Conservation (phyloP, 2,113 vertebrate genomes). For the Pomatorhinus ruficollis region DNA sequence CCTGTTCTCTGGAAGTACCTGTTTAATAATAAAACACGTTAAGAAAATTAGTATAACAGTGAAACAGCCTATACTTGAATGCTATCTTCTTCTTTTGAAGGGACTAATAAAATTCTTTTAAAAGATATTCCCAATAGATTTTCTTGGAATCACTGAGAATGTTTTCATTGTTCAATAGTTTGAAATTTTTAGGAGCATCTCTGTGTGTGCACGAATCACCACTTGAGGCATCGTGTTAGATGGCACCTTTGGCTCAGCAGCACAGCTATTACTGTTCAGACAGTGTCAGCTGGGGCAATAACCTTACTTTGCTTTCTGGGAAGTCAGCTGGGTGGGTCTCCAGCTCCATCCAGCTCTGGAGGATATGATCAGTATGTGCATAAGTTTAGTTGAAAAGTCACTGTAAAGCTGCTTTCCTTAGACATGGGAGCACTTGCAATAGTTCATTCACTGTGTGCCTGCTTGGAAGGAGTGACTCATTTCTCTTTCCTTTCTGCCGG, state of each 20-base stretch:
- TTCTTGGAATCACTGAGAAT: neutral
- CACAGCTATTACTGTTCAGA: neutral
- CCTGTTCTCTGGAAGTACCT: neutral
- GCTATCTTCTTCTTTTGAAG: neutral
- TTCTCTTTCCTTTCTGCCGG: neutral
- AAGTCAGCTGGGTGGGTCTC: neutral
- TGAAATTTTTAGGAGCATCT: neutral
- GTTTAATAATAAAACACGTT: neutral
- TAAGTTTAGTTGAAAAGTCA: neutral
- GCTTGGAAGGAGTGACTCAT: neutral
- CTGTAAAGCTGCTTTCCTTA: neutral
- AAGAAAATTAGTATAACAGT: neutral
- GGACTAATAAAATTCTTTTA: neutral
- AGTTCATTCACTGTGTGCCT: neutral
- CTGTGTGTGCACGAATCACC: neutral
- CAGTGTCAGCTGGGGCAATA: neutral
- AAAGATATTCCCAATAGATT: neutral
- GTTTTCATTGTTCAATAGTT: neutral
- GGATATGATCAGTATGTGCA: neutral
- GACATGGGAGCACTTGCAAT: neutral
- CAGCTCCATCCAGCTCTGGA: neutral
- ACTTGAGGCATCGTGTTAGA: neutral
- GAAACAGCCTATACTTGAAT: neutral
- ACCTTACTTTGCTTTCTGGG: neutral
- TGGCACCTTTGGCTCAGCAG: neutral